These are phyloP conservation scores for Holothuria leucospilota DNA, from an alignment of 53 echinoderm and acorn worm genomes.

Conservation along the genomic window DNA sequence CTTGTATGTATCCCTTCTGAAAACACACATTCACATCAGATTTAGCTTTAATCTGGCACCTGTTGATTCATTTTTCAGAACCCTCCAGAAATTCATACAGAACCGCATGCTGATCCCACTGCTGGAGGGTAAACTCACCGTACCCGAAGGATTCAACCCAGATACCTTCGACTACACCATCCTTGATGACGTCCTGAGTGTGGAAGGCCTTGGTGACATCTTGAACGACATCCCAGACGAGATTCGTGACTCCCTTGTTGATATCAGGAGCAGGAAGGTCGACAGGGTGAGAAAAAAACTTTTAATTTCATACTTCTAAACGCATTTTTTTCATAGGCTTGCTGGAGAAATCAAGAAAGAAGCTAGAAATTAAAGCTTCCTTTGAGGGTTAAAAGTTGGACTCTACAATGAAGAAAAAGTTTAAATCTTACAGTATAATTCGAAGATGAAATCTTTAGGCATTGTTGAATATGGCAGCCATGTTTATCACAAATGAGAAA, in stretches of 20 bases:
- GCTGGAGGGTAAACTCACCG: conserved; percentile 6
- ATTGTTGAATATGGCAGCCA: no score
- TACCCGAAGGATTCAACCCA: conserved; percentile 38
- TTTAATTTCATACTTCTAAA: background rate
- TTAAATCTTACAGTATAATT: no score
- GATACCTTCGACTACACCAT: conserved; percentile 49
- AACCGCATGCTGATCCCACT: conserved; percentile 42
- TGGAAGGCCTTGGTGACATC: conserved; percentile 61
- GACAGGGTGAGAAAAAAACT: conserved; percentile 1
- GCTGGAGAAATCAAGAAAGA: no score
- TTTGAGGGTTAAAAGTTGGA: no score
- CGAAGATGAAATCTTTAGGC: no score
- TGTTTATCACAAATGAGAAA: no score
- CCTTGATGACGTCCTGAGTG: conserved; percentile 63
- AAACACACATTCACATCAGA: no score
- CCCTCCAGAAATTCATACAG: conserved; percentile 33
- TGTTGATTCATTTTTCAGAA: background rate
- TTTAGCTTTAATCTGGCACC: no score
- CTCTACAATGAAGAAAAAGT: no score
- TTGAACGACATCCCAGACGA: conserved; percentile 48
- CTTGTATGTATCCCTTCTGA: no score
- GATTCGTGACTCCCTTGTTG: conserved; percentile 25
- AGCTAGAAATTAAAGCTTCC: no score
- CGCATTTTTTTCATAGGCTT: no score
- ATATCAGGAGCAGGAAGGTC: conserved; percentile 28